phyloP scores from a whole-genome alignment of 2,113 vertebrate genomes.

The Stercorarius parasiticus region DNA sequence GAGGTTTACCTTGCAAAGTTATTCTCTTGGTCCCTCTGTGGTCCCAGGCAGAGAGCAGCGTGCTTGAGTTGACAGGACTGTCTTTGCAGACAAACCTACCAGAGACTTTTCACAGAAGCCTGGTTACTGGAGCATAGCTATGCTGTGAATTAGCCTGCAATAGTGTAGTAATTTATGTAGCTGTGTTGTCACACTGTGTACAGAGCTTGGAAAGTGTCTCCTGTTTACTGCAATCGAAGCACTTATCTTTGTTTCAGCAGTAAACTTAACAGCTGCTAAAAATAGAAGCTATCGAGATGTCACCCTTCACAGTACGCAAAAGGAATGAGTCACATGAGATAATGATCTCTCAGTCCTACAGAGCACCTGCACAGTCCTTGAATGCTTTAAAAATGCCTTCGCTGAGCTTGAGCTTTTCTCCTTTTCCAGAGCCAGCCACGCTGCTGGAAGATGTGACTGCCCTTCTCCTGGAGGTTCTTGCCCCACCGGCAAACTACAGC shows the following conservation, averaged over 20 bases:
- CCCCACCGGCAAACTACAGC: neutral
- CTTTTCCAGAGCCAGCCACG: neutral
- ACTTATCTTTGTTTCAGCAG: constrained; percentile 39
- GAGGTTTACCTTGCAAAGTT: neutral
- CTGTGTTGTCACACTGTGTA: neutral
- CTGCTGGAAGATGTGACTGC: neutral
- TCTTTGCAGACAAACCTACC: neutral
- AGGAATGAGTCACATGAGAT: constrained; percentile 4
- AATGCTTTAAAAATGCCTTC: neutral
- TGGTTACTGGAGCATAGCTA: neutral
- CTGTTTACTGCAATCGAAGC: constrained; percentile 3
- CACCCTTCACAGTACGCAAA: neutral
- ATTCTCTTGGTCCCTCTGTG: neutral
- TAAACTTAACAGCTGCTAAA: constrained; percentile 38
- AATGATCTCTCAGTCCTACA: neutral
- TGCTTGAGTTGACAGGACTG: neutral
- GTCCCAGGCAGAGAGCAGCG: neutral
- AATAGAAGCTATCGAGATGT: neutral
- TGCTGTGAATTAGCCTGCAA: neutral
- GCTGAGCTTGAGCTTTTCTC: neutral
- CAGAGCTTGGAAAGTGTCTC: neutral
- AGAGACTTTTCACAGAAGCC: neutral
- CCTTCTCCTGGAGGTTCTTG: neutral
- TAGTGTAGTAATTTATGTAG: neutral
- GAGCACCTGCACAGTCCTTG: neutral